Evolutionary conservation across 2,888 invertebrate genomes (phyloP).

Genomic region (Lepidochrysops patricia): DNA sequence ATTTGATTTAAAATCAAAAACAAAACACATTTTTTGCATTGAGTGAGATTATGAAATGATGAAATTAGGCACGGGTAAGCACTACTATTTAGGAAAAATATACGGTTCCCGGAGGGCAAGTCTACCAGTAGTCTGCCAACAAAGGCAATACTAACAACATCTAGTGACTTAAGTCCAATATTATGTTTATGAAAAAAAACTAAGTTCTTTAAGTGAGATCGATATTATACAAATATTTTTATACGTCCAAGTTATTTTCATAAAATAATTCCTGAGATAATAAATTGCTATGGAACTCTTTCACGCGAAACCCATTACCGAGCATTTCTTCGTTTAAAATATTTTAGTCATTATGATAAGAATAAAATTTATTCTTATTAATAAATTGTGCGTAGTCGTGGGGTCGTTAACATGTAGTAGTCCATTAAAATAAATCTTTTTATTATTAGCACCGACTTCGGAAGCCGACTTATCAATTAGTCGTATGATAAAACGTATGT

Average conservation of each 20-base stretch:
- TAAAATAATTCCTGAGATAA: not conserved
- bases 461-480: not conserved
- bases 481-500: not conserved
- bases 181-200: too few relatives aligned
- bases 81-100: too few relatives aligned
- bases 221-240: not conserved
- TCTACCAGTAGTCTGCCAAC: too few relatives aligned
- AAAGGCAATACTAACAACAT: too few relatives aligned
- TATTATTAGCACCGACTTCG: not conserved
- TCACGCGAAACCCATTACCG: not conserved
- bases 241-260: not conserved
- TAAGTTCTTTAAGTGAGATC: not conserved
- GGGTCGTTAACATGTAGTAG: not conserved
- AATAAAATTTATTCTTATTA: not conserved
- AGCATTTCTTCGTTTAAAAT: not conserved
- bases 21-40: too few relatives aligned
- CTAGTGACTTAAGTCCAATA: too few relatives aligned
- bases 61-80: too few relatives aligned
- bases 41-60: too few relatives aligned
- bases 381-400: not conserved
- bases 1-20: too few relatives aligned
- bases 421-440: slow-evolving; percentile 3
- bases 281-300: not conserved
- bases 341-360: slow-evolving; percentile 2
- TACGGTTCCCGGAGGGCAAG: too few relatives aligned